These are phyloP conservation scores for Carassius carassius DNA, from an alignment of 2,113 vertebrate genomes.

Conservation along the genomic window DNA sequence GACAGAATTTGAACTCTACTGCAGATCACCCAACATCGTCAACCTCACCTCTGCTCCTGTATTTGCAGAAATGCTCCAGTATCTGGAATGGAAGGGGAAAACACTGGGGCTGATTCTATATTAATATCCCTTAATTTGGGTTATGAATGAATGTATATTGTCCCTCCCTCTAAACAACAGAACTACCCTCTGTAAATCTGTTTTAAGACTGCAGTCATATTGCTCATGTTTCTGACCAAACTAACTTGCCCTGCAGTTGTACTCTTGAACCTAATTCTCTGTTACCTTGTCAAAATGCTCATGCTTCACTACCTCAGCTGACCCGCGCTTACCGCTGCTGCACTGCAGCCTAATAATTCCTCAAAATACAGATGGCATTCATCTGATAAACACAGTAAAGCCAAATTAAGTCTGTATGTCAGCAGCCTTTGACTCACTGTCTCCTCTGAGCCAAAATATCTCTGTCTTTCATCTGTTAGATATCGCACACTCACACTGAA, in stretches of 20 bases:
- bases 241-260: conserved; percentile 1
- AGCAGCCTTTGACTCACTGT: conserved; percentile 34
- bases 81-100: not conserved
- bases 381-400: conserved; percentile 31
- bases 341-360: conserved; percentile 3
- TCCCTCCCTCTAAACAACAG: not conserved
- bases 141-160: not conserved
- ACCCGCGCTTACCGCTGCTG: not conserved
- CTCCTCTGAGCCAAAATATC: conserved; percentile 33
- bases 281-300: not conserved
- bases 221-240: conserved; percentile 1
- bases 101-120: not conserved
- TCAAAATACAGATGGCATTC: conserved; percentile 47
- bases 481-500: not conserved
- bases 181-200: not conserved
- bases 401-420: conserved; percentile 30
- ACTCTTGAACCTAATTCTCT: not conserved
- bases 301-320: not conserved
- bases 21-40: too few species aligned
- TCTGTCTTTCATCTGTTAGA: conserved; percentile 28
- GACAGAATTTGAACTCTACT: too few species aligned
- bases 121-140: not conserved
- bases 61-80: too few species aligned
- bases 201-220: not conserved
- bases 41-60: too few species aligned